Percentiles rank a stretch among this genome's conserved stretches.
Conservation (phyloP, 2,113 vertebrate species). For the Pongo abelii region DNA sequence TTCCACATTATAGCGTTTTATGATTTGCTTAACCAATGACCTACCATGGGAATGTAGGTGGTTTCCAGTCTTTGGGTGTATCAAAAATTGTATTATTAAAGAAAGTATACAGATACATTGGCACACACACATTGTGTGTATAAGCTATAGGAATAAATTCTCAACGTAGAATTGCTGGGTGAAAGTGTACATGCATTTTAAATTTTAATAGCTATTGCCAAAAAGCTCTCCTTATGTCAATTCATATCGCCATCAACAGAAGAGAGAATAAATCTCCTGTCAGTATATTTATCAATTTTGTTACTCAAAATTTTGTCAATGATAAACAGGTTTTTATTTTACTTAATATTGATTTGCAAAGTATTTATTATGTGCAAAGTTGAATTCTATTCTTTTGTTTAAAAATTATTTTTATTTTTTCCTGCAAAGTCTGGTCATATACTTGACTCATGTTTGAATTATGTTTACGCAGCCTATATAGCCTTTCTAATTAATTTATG, state of each 20-base stretch:
- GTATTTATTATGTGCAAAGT: background rate
- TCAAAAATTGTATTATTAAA: background rate
- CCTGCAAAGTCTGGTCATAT: background rate
- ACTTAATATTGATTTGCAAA: background rate
- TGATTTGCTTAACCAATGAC: background rate
- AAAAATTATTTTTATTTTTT: background rate
- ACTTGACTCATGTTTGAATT: background rate
- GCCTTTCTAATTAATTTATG: background rate
- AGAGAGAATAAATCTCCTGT: background rate
- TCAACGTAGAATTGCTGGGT: background rate
- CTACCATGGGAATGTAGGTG: background rate
- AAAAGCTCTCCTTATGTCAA: background rate
- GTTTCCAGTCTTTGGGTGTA: background rate
- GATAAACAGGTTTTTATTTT: background rate
- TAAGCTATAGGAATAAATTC: background rate
- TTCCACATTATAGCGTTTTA: background rate
- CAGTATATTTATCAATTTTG: background rate
- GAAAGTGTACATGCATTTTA: background rate
- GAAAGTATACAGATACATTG: background rate
- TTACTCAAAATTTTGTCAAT: background rate
- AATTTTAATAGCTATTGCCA: background rate
- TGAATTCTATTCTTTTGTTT: background rate
- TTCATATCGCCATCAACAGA: background rate
- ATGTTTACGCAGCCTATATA: background rate
- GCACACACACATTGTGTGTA: background rate